A percentile compares a stretch with the other conserved stretches of the same genome.
phyloP scores from a whole-genome alignment of 37 sponge, comb jelly and placozoan species.

The Hormiphora californensis region DNA sequence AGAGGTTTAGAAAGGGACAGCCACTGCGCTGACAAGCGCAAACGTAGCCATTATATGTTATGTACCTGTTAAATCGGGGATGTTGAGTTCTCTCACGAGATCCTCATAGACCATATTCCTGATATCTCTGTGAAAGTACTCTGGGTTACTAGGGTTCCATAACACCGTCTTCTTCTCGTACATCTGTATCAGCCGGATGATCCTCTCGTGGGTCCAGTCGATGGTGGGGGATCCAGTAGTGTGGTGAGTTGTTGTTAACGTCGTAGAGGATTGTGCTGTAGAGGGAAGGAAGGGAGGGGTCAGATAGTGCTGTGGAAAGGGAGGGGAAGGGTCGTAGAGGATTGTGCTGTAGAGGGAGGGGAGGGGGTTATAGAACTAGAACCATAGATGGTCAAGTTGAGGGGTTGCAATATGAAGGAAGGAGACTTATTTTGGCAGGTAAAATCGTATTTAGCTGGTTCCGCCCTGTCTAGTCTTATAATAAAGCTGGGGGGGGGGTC shows the following conservation, averaged over 20 bases:
- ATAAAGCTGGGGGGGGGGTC: too few relatives aligned
- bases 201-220: conserved; percentile 49
- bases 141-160: conserved; percentile 51
- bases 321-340: neutral
- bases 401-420: too few relatives aligned
- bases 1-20: too few relatives aligned
- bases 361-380: neutral
- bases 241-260: neutral
- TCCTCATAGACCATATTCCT: conserved; percentile 54
- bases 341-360: too few relatives aligned
- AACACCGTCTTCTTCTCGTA: conserved; percentile 44
- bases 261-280: neutral
- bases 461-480: too few relatives aligned
- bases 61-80: conserved; percentile 16
- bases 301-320: neutral
- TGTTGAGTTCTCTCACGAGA: conserved; percentile 49
- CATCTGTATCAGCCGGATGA: conserved; percentile 1
- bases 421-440: too few relatives aligned
- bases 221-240: conserved; percentile 34
- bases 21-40: too few relatives aligned
- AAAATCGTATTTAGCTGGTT: too few relatives aligned
- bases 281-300: too few relatives aligned
- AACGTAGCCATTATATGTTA: too few relatives aligned
- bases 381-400: too few relatives aligned
- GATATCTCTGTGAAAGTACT: conserved; percentile 50